Conservation (phyloP, 2,113 vertebrate species). For the Melanerpes formicivorus region DNA sequence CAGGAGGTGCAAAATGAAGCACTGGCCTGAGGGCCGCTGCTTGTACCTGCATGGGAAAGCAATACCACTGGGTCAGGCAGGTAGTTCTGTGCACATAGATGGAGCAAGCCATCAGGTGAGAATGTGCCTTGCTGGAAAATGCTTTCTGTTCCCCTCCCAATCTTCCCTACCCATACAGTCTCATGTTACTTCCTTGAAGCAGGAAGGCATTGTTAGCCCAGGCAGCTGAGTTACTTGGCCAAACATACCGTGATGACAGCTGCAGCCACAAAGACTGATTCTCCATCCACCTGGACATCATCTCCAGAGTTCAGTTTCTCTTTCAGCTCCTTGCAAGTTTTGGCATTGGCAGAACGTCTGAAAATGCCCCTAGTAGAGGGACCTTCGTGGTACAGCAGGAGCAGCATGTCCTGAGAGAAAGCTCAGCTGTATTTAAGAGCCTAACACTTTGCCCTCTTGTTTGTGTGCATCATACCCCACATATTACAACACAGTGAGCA, state of each 20-base stretch:
- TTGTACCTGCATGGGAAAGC: not conserved
- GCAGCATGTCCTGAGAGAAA: constrained; percentile 77
- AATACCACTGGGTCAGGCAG: not conserved
- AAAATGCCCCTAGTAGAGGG: constrained; percentile 82
- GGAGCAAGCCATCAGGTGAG: not conserved
- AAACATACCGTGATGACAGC: constrained; percentile 80
- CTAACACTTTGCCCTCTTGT: not conserved
- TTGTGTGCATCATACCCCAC: not conserved
- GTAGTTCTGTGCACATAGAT: not conserved
- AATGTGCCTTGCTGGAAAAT: not conserved
- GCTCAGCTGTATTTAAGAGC: not conserved
- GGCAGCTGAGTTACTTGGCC: not conserved
- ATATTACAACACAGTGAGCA: not conserved
- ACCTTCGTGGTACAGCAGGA: constrained; percentile 78
- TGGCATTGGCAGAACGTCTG: constrained; percentile 82
- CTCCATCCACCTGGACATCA: constrained; percentile 73
- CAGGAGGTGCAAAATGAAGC: not conserved
- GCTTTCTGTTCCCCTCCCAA: not conserved
- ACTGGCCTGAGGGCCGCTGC: not conserved
- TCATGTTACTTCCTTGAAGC: not conserved
- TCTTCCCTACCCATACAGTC: not conserved
- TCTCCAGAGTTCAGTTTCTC: constrained; percentile 79
- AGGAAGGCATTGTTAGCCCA: not conserved
- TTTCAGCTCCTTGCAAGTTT: constrained; percentile 81
- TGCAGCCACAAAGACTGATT: constrained; percentile 82